Evolutionary conservation across 2,797 vertebrate genomes (phyloP).

Genomic region (Austrolebias charrua): DNA sequence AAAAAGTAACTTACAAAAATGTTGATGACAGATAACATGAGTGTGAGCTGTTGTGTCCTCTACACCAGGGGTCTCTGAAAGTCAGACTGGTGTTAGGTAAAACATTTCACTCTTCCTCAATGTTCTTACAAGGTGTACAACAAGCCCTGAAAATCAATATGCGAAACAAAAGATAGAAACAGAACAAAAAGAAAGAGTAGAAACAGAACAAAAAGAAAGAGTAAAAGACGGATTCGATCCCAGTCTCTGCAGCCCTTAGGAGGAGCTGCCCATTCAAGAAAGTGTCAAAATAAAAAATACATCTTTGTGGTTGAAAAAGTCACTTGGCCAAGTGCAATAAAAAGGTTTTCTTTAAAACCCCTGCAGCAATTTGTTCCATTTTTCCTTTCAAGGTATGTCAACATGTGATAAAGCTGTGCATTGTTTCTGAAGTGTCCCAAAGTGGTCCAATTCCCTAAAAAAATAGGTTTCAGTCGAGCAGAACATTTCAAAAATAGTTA

Average conservation of each 20-base stretch:
- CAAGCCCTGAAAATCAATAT: constrained; percentile 33
- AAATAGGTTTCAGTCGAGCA: neutral
- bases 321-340: neutral
- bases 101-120: neutral
- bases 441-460: neutral
- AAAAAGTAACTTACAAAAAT: too few relatives aligned
- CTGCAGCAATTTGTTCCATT: neutral
- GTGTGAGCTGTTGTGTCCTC: neutral
- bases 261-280: neutral
- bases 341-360: neutral
- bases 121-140: constrained; percentile 16
- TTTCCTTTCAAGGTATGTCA: neutral
- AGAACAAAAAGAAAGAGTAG: constrained; percentile 11
- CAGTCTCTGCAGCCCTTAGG: neutral
- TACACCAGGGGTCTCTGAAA: neutral
- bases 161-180: constrained; percentile 16
- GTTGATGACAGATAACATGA: neutral
- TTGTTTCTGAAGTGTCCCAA: constrained; percentile 1
- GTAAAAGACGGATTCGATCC: constrained; percentile 5
- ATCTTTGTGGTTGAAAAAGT: constrained; percentile 6
- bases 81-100: constrained; percentile 7
- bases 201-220: constrained; percentile 15
- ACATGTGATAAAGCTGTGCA: neutral
- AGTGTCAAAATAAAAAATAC: constrained; percentile 3
- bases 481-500: neutral